Evolutionary conservation across 2,797 vertebrate genomes (phyloP).

Genomic region (Clarias pachynema): DNA sequence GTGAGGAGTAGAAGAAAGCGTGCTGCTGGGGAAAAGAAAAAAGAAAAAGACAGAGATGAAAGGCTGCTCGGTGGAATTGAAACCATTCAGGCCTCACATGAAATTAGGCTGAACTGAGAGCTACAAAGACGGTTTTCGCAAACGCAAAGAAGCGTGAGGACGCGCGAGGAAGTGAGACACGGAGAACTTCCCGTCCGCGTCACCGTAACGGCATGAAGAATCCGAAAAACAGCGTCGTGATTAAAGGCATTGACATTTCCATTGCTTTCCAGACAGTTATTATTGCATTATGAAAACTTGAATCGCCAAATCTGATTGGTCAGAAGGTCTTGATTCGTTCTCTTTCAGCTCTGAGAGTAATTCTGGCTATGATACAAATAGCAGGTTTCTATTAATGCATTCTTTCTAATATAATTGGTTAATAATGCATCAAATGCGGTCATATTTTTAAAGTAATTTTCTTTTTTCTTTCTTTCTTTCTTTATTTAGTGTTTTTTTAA

Average conservation of each 20-base stretch:
- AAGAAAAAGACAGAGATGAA: slow-evolving; percentile 57
- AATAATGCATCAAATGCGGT: neutral
- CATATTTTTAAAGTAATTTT: neutral
- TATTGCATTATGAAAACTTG: neutral
- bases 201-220: neutral
- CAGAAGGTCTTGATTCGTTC: neutral
- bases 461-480: neutral
- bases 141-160: slow-evolving; percentile 43
- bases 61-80: slow-evolving; percentile 61
- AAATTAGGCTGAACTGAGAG: slow-evolving; percentile 57
- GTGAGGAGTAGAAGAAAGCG: slow-evolving; percentile 58
- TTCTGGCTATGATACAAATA: neutral
- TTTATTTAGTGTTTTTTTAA: too few species aligned
- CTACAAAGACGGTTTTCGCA: slow-evolving; percentile 34
- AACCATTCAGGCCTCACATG: slow-evolving; percentile 63
- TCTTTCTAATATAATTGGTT: neutral
- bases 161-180: slow-evolving; percentile 32
- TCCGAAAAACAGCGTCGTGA: neutral
- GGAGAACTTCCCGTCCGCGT: slow-evolving; percentile 8
- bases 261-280: neutral
- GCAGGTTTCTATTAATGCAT: neutral
- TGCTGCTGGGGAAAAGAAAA: slow-evolving; percentile 38
- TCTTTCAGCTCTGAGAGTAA: neutral
- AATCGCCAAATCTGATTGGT: neutral
- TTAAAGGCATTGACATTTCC: neutral